Conservation (phyloP, 2,113 vertebrate species). For the Pomatorhinus ruficollis region DNA sequence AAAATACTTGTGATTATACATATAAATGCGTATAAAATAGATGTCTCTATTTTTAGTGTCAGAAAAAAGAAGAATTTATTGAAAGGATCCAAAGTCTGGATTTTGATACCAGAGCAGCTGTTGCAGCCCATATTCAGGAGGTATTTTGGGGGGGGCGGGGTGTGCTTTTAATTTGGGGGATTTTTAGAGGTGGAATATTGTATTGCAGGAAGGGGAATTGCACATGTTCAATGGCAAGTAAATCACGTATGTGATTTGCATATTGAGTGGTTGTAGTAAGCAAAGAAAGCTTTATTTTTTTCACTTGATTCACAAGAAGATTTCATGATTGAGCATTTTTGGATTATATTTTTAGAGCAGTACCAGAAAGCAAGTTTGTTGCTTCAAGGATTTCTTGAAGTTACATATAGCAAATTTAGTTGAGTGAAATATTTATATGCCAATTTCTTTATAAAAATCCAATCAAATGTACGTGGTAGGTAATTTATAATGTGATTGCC, state of each 20-base stretch:
- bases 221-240: not conserved
- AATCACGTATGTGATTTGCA: not conserved
- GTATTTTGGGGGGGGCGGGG: constrained; percentile 61
- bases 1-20: not conserved
- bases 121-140: constrained; percentile 98
- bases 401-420: not conserved
- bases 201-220: not conserved
- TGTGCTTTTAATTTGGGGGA: not conserved
- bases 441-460: not conserved
- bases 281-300: not conserved
- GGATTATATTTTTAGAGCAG: not conserved
- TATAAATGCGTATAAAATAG: not conserved
- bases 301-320: not conserved
- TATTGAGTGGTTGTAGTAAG: not conserved
- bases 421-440: not conserved
- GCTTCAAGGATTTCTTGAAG: not conserved
- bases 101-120: constrained; percentile 95
- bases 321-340: not conserved
- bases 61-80: constrained; percentile 97
- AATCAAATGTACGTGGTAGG: not conserved
- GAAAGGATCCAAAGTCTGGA: constrained; percentile 95
- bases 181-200: not conserved
- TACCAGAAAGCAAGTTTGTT: not conserved
- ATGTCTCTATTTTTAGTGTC: constrained; percentile 82
- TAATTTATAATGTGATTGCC: not conserved